Percentiles rank a stretch among this genome's conserved stretches.
Evolutionary conservation across 2,888 invertebrate species (phyloP).

Genomic region (Nowickia ferox): DNA sequence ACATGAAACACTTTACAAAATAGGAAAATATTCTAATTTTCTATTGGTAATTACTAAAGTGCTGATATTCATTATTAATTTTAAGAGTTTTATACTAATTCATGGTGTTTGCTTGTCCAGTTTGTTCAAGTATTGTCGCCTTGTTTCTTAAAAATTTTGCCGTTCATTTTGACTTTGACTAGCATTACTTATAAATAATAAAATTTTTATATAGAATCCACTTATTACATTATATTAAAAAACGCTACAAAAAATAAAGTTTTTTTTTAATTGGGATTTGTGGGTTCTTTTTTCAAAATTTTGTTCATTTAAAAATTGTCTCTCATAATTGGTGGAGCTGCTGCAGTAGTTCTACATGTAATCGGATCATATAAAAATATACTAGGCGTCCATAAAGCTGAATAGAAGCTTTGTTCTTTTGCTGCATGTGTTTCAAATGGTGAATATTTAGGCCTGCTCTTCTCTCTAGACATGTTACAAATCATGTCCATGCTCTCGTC

Average conservation of each 20-base stretch:
- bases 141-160: slow-evolving; percentile 11
- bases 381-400: slow-evolving; percentile 77
- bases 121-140: slow-evolving; percentile 15
- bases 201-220: slow-evolving; percentile 24
- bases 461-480: slow-evolving; percentile 29
- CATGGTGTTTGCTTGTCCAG: slow-evolving; percentile 1
- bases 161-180: slow-evolving; percentile 68
- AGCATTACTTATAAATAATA: slow-evolving; percentile 63
- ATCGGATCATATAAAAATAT: slow-evolving; percentile 78
- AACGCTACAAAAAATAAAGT: neutral
- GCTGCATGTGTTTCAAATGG: slow-evolving; percentile 73
- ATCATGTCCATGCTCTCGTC: slow-evolving; percentile 57
- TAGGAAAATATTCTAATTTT: slow-evolving; percentile 13
- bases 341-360: neutral
- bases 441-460: slow-evolving; percentile 59
- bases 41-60: neutral
- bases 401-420: slow-evolving; percentile 26
- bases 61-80: neutral
- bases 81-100: neutral
- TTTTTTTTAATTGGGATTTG: slow-evolving; percentile 31
- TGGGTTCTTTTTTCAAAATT: neutral
- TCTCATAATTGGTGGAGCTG: slow-evolving; percentile 19
- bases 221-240: neutral
- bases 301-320: slow-evolving; percentile 28
- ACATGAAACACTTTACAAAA: slow-evolving; percentile 41